Base-by-base conservation (phyloP, 2,797 vertebrate genomes). In the Hydrocynus forskahlii region DNA sequence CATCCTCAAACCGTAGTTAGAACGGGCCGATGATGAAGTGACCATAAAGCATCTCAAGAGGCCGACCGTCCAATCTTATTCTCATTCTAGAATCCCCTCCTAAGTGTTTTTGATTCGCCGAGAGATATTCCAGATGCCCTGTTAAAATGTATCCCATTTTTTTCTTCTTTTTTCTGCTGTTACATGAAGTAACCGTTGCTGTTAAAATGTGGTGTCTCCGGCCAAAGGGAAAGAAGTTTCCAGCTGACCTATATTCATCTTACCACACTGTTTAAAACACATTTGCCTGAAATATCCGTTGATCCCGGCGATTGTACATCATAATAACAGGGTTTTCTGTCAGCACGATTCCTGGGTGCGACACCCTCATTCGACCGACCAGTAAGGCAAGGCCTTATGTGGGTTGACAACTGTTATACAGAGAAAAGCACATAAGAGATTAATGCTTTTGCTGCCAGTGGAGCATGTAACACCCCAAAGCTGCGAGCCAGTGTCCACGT, bases 231-330 rank as follows among this genome's bases (percentile, higher is more conserved):
- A 90, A 77, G 86, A 82, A 88, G 80, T 92, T 94, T 94, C 91
- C 91, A 92, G 84, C 91, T 90, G 92, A 92, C 91, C 92, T 91
- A 92, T 84, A 84, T 93, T 93, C 48, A 92, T 87, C 87, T 78
- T 80, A 88, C 90, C 86, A 86, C 88, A 90, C 71, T 17, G 81
- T 83, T 90, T 85, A 82, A 81, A 89, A 83, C 75, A 87, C 82
- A 88, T 87, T 89, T 83, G 57, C 75, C 78, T 0, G 13, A 86
- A 81, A 69, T 82, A 74, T 79, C 85, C 85, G 83, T 89, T 91
- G 89, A 88, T 87, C 89, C 82, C 66, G 75, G 73, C 75, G 80
- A 84, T 86, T 86, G 82, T 85, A 88, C 88, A 88, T 91, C 88
- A 76, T 93, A 92, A 95, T 93, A 89, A 91, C 86, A 90, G 88